Evolutionary conservation across 2,113 vertebrate genomes (phyloP), one percentile per base, ranked within the genome.

Genomic region (Nansenia antarctica): DNA sequence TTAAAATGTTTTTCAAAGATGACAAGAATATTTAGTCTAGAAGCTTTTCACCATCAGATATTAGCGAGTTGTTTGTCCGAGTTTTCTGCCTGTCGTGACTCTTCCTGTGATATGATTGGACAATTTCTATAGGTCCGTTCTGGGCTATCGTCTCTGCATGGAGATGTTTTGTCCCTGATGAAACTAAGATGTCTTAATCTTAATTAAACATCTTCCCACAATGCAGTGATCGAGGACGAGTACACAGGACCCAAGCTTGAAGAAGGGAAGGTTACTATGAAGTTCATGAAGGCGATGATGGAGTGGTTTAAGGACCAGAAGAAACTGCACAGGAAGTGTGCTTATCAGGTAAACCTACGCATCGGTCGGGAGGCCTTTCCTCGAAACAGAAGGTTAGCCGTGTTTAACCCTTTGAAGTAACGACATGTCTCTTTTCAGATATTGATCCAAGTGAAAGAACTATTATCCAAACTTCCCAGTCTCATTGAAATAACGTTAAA

Each of bases 261-360:
- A 35, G 92, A 95, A 0, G 94, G 96, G n/a, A 94, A 88, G 30
- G 94, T 98, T 24, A 97, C 95, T 0, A 14, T 93, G 66, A 76
- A 85, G 9, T 98, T 98, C 92, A 96, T 98, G 96, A 92, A 93
- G 67, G 96, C 98, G 9, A 87, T 98, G 78, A 97, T 98, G 95
- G 92, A 94, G 5, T 98, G 96, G 95, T 98, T 97, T 79, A 92
- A 94, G 76, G 96, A 96, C 1, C 94, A 98, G 86, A 97, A 96
- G 82, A 98, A 98, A 60, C 87, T 98, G 59, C 96, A 98, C 85
- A 91, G 96, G 82, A 98, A 98, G 69, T 98, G 95, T 72, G 96
- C 94, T 75, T 98, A 98, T 81, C 96, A 98, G 95, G 45, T 49
- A 42, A 11, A 42, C 6, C 22, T 37, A 27, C 14, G n/a, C 1